phyloP scores from a whole-genome alignment of 2,113 vertebrate genomes.

The Phylloscopus trochiloides region DNA sequence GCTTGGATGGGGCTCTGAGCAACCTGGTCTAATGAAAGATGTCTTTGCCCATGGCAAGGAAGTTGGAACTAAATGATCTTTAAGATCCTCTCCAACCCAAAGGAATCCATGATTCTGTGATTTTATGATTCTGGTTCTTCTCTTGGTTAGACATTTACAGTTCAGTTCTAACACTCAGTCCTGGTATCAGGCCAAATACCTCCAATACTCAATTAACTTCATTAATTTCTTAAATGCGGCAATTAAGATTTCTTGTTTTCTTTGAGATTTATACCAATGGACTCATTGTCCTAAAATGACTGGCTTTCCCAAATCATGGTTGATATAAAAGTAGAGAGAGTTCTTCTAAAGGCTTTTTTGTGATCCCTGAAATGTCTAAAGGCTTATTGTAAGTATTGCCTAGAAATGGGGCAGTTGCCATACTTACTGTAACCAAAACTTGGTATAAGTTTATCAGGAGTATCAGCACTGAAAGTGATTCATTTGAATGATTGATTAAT shows the following conservation, averaged over 20 bases:
- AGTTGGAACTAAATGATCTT: not conserved
- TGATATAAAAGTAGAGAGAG: not conserved
- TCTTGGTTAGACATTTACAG: not conserved
- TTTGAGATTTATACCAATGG: not conserved
- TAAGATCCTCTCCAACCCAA: not conserved
- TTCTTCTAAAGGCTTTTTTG: not conserved
- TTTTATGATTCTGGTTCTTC: not conserved
- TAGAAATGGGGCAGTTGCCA: not conserved
- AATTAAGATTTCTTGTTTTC: not conserved
- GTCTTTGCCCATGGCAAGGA: not conserved
- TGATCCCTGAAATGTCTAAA: not conserved
- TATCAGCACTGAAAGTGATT: not conserved
- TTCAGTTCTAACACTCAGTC: not conserved
- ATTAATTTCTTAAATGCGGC: not conserved
- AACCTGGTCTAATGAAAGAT: not conserved
- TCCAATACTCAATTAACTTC: not conserved
- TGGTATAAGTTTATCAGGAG: not conserved
- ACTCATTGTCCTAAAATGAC: not conserved
- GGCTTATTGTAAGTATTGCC: not conserved
- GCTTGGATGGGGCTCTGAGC: not conserved
- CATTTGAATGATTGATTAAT: not conserved
- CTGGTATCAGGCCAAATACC: not conserved
- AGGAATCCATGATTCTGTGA: not conserved
- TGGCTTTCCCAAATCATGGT: not conserved
- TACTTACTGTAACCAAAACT: not conserved